These are phyloP conservation scores for Horisme vitalbata DNA, from an alignment of 2,888 invertebrate genomes.

Conservation along the genomic window DNA sequence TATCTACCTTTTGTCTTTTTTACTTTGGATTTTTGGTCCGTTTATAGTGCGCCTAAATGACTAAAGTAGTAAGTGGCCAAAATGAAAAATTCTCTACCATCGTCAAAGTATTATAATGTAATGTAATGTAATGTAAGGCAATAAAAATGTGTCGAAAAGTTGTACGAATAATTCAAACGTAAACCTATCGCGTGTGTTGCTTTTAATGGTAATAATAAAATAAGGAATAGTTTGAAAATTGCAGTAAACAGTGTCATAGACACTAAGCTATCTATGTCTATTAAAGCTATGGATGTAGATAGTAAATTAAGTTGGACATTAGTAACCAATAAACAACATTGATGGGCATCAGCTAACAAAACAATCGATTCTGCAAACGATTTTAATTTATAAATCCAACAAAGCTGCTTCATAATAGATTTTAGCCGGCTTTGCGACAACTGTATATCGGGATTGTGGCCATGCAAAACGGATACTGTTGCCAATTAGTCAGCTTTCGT, in stretches of 20 bases:
- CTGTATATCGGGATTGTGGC: slow-evolving; percentile 46
- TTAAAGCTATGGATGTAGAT: too few species aligned
- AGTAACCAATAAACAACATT: slow-evolving; percentile 22
- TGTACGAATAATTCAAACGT: slow-evolving; percentile 51
- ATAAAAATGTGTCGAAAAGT: slow-evolving; percentile 46
- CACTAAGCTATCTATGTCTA: too few species aligned
- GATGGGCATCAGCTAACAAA: slow-evolving; percentile 22
- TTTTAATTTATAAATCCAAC: slow-evolving; percentile 53
- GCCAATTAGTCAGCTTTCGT: slow-evolving; percentile 50
- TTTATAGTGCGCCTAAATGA: too few species aligned
- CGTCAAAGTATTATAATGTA: too few species aligned
- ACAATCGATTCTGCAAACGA: slow-evolving; percentile 41
- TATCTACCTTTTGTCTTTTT: too few species aligned
- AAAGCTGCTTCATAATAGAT: slow-evolving; percentile 55
- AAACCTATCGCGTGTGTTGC: slow-evolving; percentile 55
- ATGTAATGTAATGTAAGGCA: slow-evolving; percentile 7
- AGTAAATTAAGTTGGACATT: background rate
- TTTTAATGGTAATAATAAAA: slow-evolving; percentile 20
- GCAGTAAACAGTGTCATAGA: slow-evolving; percentile 46
- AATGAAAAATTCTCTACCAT: too few species aligned
- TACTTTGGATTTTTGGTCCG: too few species aligned
- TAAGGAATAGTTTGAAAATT: slow-evolving; percentile 46
- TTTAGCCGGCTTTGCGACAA: slow-evolving; percentile 49
- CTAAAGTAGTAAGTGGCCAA: too few species aligned
- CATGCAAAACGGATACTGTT: slow-evolving; percentile 46